Conservation (phyloP, 2,113 vertebrate species). For the Elephas maximus region DNA sequence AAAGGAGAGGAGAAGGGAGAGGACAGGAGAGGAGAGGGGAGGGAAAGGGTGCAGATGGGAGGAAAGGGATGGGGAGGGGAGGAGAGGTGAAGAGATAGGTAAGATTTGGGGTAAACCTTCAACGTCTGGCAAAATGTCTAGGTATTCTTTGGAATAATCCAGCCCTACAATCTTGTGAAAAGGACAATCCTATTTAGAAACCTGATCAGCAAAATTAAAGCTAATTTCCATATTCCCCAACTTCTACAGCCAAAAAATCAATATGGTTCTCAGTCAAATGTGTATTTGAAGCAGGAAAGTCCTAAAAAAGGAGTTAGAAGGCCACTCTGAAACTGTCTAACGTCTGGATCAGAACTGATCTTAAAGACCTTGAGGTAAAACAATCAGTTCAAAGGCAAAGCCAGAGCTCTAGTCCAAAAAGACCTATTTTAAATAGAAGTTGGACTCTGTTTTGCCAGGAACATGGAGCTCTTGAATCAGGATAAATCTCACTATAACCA, state of each 20-base stretch:
- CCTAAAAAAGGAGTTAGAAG: not conserved
- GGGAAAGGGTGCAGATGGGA: too few relatives aligned
- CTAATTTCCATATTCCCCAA: constrained; percentile 38
- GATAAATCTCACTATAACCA: constrained; percentile 7
- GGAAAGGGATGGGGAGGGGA: not conserved
- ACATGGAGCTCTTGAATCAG: not conserved
- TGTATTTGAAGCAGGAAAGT: not conserved
- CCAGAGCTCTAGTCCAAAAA: not conserved
- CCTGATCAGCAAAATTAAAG: constrained; percentile 46
- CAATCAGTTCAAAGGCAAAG: constrained; percentile 34
- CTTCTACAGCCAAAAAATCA: constrained; percentile 1
- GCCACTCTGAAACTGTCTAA: not conserved
- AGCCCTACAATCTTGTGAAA: constrained; percentile 1
- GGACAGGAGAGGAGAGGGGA: too few relatives aligned
- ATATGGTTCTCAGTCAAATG: not conserved
- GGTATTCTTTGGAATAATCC: constrained; percentile 29
- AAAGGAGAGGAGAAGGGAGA: not conserved
- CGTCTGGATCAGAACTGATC: not conserved
- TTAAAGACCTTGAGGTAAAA: not conserved
- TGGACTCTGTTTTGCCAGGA: not conserved
- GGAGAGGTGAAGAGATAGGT: not conserved
- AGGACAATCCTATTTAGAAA: constrained; percentile 52
- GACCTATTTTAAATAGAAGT: constrained; percentile 39
- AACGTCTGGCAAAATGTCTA: not conserved
- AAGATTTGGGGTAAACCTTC: not conserved